These are phyloP conservation scores for Cydia amplana DNA, from an alignment of 1,140 invertebrate species.

Conservation along the genomic window DNA sequence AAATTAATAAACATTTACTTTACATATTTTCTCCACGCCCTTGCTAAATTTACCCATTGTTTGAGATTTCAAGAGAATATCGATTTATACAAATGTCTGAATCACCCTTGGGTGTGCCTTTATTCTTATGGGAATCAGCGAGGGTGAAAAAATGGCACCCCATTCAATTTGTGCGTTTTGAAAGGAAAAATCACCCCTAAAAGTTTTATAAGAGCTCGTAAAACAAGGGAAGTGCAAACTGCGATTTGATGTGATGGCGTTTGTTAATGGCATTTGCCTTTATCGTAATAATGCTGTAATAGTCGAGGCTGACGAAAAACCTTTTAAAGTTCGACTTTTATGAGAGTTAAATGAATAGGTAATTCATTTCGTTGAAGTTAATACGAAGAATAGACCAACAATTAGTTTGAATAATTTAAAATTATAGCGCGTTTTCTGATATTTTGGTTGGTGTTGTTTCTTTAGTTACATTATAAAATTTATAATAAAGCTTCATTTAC, in stretches of 20 bases:
- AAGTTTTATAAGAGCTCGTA: slow-evolving; percentile 22
- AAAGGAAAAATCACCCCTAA: slow-evolving; percentile 14
- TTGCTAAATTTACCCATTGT: background rate
- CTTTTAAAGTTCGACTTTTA: background rate
- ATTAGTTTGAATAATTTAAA: no score
- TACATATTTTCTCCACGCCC: background rate
- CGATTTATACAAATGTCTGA: slow-evolving; percentile 19
- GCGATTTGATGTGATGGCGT: slow-evolving; percentile 14
- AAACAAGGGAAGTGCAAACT: slow-evolving; percentile 19
- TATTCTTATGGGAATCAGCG: slow-evolving; percentile 11
- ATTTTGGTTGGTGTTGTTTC: no score
- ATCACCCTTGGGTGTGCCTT: background rate
- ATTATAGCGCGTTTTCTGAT: no score
- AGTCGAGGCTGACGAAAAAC: background rate
- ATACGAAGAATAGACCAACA: background rate
- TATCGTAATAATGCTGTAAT: slow-evolving; percentile 1
- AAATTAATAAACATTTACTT: background rate
- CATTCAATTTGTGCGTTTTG: slow-evolving; percentile 21
- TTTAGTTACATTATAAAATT: no score
- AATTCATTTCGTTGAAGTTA: background rate
- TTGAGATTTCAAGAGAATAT: slow-evolving; percentile 1
- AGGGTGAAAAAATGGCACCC: slow-evolving; percentile 25
- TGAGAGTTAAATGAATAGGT: background rate
- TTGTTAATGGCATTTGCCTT: background rate
- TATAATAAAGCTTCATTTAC: no score